These are phyloP conservation scores for Hippolais icterina DNA, from an alignment of 2,113 vertebrate species.

Conservation along the genomic window DNA sequence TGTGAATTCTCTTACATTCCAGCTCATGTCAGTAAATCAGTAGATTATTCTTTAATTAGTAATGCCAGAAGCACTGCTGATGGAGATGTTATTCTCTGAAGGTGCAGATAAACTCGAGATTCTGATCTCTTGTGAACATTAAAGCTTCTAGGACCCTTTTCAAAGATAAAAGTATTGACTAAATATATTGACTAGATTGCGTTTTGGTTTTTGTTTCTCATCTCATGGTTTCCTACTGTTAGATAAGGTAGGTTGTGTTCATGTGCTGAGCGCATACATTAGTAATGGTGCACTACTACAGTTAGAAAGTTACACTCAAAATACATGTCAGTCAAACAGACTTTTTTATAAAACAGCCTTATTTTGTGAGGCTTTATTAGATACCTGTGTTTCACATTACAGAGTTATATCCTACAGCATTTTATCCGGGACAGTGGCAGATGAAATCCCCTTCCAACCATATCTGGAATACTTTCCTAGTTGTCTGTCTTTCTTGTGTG, in stretches of 20 bases:
- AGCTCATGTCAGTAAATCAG: conserved; percentile 5
- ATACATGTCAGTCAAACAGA: background rate
- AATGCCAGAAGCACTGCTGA: conserved; percentile 13
- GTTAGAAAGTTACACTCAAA: background rate
- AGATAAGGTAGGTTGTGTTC: background rate
- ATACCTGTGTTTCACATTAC: background rate
- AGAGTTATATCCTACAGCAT: background rate
- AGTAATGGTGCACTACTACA: background rate
- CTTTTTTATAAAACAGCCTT: background rate
- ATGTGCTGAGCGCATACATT: background rate
- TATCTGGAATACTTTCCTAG: background rate
- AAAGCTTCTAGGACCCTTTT: conserved; percentile 6
- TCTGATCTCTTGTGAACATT: background rate
- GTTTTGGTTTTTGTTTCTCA: background rate
- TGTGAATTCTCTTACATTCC: background rate
- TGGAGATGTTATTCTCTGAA: conserved; percentile 10
- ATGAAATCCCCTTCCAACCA: background rate
- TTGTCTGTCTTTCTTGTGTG: background rate
- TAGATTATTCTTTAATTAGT: conserved; percentile 42
- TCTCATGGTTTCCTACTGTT: background rate
- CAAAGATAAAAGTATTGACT: conserved; percentile 16
- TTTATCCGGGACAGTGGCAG: background rate
- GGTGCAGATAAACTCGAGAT: background rate
- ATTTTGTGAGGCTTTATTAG: background rate
- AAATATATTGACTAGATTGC: background rate